Evolutionary conservation across 2,888 invertebrate species (phyloP), one percentile per base, ranked within the genome.

Genomic region (Polyommatus icarus): DNA sequence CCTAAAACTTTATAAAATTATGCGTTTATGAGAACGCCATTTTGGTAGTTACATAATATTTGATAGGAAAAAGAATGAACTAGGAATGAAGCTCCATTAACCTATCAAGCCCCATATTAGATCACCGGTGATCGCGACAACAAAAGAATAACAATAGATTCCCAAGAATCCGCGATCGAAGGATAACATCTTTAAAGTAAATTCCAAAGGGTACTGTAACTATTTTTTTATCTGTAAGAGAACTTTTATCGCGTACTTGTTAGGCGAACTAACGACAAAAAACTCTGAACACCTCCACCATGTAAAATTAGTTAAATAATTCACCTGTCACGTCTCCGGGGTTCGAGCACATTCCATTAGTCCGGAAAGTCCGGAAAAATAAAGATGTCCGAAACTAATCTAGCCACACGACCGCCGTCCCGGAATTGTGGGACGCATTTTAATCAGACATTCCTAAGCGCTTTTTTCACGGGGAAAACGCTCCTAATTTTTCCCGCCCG

Each of bases 401-500:
- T 85, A 87, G 85, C 86, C 85, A 85, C 91, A 91, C 91, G 92
- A 91, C 86, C 86, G 54, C 54, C 54, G 54, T 84, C 84, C 83
- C 83, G 83, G 82, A 83, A 83, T 84, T 85, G 83, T 82, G 81
- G 87, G 88, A 86, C 85, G 88, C 87, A 88, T 90, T 91, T 91
- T 91, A 91, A 92, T 91, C 91, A 90, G 90, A 88, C 88, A 92
- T 92, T 92, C 91, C 90, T 86, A 84, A 87, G 86, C 77, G 59
- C 72, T 85, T 85, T 88, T 91, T 91, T 90, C 83, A 83, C 82
- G 82, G 83, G 81, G 79, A 80, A 83, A 84, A 84, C 84, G 83
- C 81, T 85, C 87, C 86, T 85, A 81, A 85, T 87, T 89, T 89
- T 88, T 84, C 82, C 80, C 79, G 79, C 79, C 77, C 76, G 75